phyloP scores from a whole-genome alignment of 2,888 invertebrate species.

The Agrotis ipsilon region DNA sequence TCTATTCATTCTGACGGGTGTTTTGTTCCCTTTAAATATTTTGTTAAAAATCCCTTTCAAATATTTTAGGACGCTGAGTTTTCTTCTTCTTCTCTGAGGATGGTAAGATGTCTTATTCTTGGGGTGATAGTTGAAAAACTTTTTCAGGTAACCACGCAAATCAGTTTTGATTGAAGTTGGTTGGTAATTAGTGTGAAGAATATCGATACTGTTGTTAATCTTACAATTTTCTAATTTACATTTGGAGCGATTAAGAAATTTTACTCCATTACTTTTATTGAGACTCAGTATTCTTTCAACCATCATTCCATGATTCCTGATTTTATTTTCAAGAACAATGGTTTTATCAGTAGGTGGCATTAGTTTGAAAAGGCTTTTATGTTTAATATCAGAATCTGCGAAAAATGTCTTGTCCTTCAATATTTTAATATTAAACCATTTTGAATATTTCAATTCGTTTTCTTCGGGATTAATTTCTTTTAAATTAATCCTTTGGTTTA shows the following conservation, averaged over 20 bases:
- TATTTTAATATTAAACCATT: slow-evolving; percentile 61
- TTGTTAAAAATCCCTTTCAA: slow-evolving; percentile 77
- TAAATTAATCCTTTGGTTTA: slow-evolving; percentile 8
- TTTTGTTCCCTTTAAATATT: slow-evolving; percentile 67
- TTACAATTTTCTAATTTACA: slow-evolving; percentile 41
- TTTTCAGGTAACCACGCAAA: slow-evolving; percentile 60
- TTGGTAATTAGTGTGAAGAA: slow-evolving; percentile 12
- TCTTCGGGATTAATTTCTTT: slow-evolving; percentile 19
- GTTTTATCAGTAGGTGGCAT: slow-evolving; percentile 19
- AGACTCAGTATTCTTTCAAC: slow-evolving; percentile 49
- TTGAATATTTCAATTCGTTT: slow-evolving; percentile 64
- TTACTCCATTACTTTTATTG: slow-evolving; percentile 65
- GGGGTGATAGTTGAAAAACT: slow-evolving; percentile 56
- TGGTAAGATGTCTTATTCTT: slow-evolving; percentile 52
- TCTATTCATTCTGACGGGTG: slow-evolving; percentile 62
- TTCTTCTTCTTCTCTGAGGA: slow-evolving; percentile 61
- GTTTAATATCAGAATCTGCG: slow-evolving; percentile 7
- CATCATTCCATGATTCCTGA: slow-evolving; percentile 47
- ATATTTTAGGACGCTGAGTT: slow-evolving; percentile 71
- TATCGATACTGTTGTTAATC: slow-evolving; percentile 23
- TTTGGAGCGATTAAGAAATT: slow-evolving; percentile 53
- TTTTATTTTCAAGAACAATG: slow-evolving; percentile 15
- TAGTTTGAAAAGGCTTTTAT: slow-evolving; percentile 39
- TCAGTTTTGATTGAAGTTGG: slow-evolving; percentile 45
- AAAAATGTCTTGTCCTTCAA: slow-evolving; percentile 46